phyloP scores from a whole-genome alignment of 1,140 invertebrate species.

The Elymnias hypermnestra region DNA sequence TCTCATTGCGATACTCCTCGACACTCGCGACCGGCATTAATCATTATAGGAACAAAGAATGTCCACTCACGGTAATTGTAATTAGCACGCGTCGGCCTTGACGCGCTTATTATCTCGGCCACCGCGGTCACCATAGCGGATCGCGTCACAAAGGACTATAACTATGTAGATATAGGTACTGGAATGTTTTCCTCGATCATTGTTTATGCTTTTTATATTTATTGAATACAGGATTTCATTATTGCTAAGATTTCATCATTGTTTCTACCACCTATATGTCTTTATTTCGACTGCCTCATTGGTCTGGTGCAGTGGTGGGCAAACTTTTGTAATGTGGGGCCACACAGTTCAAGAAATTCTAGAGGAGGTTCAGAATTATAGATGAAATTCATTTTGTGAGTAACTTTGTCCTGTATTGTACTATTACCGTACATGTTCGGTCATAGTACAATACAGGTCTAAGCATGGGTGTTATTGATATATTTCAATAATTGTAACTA shows the following conservation, averaged over 20 bases:
- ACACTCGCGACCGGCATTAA: slow-evolving; percentile 62
- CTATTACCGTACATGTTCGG: too few species aligned
- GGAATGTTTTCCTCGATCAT: slow-evolving; percentile 61
- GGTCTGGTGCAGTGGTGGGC: too few species aligned
- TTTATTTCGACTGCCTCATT: too few species aligned
- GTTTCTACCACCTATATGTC: too few species aligned
- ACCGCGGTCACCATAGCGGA: slow-evolving; percentile 49
- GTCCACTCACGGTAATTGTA: slow-evolving; percentile 72
- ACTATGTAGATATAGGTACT: slow-evolving; percentile 31
- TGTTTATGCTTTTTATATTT: slow-evolving; percentile 46
- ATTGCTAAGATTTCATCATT: not conserved
- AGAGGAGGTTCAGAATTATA: too few species aligned
- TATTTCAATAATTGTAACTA: too few species aligned
- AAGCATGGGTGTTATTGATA: too few species aligned
- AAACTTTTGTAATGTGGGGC: too few species aligned
- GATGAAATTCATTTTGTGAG: too few species aligned
- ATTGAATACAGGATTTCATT: slow-evolving; percentile 24
- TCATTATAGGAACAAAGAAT: slow-evolving; percentile 73
- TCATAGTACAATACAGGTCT: too few species aligned
- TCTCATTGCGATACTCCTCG: slow-evolving; percentile 59
- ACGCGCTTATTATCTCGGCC: slow-evolving; percentile 52
- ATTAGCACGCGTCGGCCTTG: slow-evolving; percentile 69
- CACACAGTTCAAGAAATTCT: too few species aligned
- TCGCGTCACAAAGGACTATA: slow-evolving; percentile 59
- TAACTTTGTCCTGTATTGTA: too few species aligned